phyloP scores from a whole-genome alignment of 2,113 vertebrate genomes.

The Pao palembangensis region DNA sequence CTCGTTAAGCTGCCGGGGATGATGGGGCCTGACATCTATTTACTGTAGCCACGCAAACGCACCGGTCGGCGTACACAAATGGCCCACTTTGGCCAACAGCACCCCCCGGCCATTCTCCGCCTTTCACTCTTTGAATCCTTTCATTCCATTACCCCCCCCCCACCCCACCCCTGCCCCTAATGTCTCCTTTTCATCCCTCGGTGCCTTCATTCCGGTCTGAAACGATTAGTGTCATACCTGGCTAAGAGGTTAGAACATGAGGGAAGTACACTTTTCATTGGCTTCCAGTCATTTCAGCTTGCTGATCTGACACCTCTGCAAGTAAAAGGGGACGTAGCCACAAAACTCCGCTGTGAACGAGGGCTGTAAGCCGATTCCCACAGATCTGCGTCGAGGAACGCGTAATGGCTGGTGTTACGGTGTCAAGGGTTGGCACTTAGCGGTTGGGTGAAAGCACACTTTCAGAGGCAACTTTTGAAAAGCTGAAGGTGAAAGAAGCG shows the following conservation, averaged over 20 bases:
- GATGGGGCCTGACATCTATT: constrained; percentile 61
- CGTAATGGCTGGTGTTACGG: no score
- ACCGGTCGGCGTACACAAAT: constrained; percentile 47
- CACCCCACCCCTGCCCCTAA: background rate
- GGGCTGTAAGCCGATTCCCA: no score
- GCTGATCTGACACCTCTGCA: background rate
- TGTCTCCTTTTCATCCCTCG: constrained; percentile 39
- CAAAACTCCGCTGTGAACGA: no score
- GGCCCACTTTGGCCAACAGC: constrained; percentile 58
- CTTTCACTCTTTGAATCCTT: constrained; percentile 50
- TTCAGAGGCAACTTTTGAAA: no score
- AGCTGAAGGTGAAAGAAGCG: no score
- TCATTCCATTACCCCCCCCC: constrained; percentile 43
- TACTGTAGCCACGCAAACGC: constrained; percentile 53
- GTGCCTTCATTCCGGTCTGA: constrained; percentile 48
- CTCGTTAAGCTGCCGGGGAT: constrained; percentile 59
- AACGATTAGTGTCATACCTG: constrained; percentile 63
- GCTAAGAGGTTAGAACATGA: constrained; percentile 33
- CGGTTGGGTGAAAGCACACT: no score
- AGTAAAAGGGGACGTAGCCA: no score
- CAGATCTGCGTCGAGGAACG: no score
- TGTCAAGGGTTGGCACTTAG: no score
- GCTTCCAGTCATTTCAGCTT: constrained; percentile 2
- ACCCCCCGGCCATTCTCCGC: constrained; percentile 45
- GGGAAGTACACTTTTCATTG: constrained; percentile 18